A percentile compares a stretch with the other conserved stretches of the same genome.
phyloP scores from a whole-genome alignment of 2,113 vertebrate genomes.

The Lucifuga dentata region DNA sequence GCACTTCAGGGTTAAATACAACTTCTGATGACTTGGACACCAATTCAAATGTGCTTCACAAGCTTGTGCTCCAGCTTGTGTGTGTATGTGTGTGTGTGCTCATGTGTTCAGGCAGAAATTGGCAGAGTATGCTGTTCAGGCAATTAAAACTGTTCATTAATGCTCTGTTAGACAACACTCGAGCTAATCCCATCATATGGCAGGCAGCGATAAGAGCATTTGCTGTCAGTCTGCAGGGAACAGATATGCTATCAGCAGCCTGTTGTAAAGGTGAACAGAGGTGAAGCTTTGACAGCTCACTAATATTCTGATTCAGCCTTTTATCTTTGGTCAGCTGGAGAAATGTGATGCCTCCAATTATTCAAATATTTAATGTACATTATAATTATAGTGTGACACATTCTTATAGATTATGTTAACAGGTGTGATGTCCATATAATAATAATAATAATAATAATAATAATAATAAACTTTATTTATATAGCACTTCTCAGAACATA shows the following conservation, averaged over 20 bases:
- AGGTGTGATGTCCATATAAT: too few relatives aligned
- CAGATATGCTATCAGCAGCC: conserved; percentile 71
- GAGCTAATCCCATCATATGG: conserved; percentile 78
- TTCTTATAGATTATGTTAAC: too few relatives aligned
- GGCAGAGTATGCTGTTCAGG: conserved; percentile 57
- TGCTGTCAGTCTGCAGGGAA: conserved; percentile 63
- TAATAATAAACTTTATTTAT: too few relatives aligned
- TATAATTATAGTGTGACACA: too few relatives aligned
- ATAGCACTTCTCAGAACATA: too few relatives aligned
- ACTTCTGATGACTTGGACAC: conserved; percentile 46
- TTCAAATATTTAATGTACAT: too few relatives aligned
- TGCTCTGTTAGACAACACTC: conserved; percentile 76
- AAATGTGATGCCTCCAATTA: background rate
- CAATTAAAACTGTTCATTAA: conserved; percentile 82
- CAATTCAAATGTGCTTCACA: conserved; percentile 46
- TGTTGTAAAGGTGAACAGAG: conserved; percentile 64
- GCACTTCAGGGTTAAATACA: conserved; percentile 33
- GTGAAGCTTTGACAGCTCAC: conserved; percentile 30
- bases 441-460: too few relatives aligned
- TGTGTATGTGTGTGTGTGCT: conserved; percentile 5
- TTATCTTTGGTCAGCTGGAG: conserved; percentile 17
- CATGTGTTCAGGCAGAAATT: conserved; percentile 36
- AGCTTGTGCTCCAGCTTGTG: conserved; percentile 13
- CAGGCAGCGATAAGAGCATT: conserved; percentile 75
- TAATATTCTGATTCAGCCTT: conserved; percentile 50